Conservation (phyloP, 2,888 invertebrate genomes). For the Mechanitis mazaeus region DNA sequence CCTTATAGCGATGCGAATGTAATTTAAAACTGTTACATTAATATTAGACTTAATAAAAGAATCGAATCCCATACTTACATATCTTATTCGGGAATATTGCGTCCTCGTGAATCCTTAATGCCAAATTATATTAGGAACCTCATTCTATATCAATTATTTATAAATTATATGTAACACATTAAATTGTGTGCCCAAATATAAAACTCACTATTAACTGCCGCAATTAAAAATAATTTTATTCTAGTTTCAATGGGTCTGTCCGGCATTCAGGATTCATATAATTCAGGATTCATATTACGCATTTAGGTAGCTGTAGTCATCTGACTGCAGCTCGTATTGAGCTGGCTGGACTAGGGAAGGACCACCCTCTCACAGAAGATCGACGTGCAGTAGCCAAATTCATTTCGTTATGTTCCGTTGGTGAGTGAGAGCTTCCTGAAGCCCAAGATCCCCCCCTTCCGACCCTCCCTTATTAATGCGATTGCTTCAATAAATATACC, state of each 20-base stretch:
- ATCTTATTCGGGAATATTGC: constrained; percentile 44
- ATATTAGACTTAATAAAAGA: neutral
- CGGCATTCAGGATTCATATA: constrained; percentile 74
- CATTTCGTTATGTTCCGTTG: too few species aligned
- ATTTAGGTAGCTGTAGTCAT: too few species aligned
- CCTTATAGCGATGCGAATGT: constrained; percentile 25
- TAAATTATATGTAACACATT: neutral
- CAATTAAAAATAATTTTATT: constrained; percentile 48
- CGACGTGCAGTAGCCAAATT: too few species aligned
- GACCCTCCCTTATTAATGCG: too few species aligned
- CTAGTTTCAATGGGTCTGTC: constrained; percentile 42
- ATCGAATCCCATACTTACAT: too few species aligned
- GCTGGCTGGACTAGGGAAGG: too few species aligned
- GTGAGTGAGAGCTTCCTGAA: too few species aligned
- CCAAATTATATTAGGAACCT: constrained; percentile 32
- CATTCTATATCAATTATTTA: constrained; percentile 29
- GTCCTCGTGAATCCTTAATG: constrained; percentile 74
- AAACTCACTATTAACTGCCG: constrained; percentile 49
- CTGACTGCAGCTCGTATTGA: too few species aligned
- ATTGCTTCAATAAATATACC: too few species aligned
- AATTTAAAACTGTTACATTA: neutral
- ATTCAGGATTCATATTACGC: constrained; percentile 11
- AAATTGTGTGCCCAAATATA: constrained; percentile 24
- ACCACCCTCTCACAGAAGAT: too few species aligned
- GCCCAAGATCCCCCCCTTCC: too few species aligned